Conservation (phyloP, 1,140 invertebrate genomes). For the Oryzaephilus surinamensis region DNA sequence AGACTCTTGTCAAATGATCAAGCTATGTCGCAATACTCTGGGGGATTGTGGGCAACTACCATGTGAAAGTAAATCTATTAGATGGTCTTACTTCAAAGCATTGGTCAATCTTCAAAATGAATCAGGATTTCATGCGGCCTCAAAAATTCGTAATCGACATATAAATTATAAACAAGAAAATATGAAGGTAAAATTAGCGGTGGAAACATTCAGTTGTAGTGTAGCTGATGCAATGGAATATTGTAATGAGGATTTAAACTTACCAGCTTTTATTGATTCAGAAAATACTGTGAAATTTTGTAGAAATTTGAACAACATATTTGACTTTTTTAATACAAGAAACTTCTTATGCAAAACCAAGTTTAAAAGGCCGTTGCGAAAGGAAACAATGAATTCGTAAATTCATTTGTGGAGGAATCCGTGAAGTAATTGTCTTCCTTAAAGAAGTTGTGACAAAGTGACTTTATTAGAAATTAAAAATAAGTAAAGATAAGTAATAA, state of each 20-base stretch:
- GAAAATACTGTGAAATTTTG: conserved; percentile 19
- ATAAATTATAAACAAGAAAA: conserved; percentile 26
- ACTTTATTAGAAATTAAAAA: no score
- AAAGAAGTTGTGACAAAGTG: no score
- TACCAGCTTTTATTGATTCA: conserved; percentile 14
- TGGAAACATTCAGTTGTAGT: conserved; percentile 28
- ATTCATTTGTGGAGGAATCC: no score
- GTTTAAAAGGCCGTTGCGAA: conserved; percentile 2
- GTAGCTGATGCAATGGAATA: conserved; percentile 16
- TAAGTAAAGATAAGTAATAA: no score
- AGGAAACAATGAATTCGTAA: no score
- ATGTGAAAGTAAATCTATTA: conserved; percentile 13
- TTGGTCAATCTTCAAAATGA: conserved; percentile 22
- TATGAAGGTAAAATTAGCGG: conserved; percentile 31
- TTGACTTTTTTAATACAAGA: conserved; percentile 25
- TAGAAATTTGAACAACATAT: conserved; percentile 19
- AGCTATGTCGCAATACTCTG: conserved; percentile 4
- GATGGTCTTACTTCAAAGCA: conserved; percentile 23
- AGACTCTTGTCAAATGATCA: conserved; percentile 12
- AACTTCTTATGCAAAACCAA: conserved; percentile 12
- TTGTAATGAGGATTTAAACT: conserved; percentile 10
- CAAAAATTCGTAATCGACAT: conserved; percentile 26
- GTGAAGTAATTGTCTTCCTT: no score
- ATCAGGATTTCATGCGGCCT: conserved; percentile 23
- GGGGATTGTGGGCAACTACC: background rate